Evolutionary conservation across 2,113 vertebrate genomes (phyloP).

Genomic region (Amphilophus citrinellus): DNA sequence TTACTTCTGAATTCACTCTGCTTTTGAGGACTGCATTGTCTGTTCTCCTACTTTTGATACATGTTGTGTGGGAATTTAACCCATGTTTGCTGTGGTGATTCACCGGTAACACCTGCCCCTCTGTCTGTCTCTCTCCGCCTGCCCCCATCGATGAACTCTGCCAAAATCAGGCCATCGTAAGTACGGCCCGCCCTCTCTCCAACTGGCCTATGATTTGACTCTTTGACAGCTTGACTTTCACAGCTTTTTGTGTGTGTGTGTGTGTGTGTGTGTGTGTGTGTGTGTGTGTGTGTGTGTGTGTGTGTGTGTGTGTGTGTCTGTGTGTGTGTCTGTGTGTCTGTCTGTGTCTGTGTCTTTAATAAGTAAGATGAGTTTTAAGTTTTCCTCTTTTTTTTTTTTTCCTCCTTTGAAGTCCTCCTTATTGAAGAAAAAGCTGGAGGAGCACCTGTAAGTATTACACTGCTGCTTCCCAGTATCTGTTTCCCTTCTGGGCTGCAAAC

Average conservation of each 20-base stretch:
- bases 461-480: background rate
- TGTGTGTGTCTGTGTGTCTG: background rate
- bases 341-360: background rate
- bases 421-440: conserved; percentile 90
- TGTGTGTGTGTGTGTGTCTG: background rate
- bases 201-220: conserved; percentile 69
- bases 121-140: conserved; percentile 71
- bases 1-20: background rate
- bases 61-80: conserved; percentile 60
- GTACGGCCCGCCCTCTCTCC: conserved; percentile 71
- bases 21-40: conserved; percentile 3
- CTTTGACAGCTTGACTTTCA: conserved; percentile 49
- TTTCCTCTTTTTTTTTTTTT: background rate
- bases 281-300: background rate
- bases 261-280: background rate
- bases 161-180: conserved; percentile 85
- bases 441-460: conserved; percentile 88
- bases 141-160: conserved; percentile 61
- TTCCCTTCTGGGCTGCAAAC: background rate
- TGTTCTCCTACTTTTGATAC: conserved; percentile 26
- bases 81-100: conserved; percentile 79
- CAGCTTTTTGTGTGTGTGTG: conserved; percentile 7
- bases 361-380: background rate
- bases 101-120: conserved; percentile 74
- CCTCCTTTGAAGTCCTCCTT: conserved; percentile 81